Base-by-base conservation (phyloP, 1,140 invertebrate genomes). In the Danaus melanippus region DNA sequence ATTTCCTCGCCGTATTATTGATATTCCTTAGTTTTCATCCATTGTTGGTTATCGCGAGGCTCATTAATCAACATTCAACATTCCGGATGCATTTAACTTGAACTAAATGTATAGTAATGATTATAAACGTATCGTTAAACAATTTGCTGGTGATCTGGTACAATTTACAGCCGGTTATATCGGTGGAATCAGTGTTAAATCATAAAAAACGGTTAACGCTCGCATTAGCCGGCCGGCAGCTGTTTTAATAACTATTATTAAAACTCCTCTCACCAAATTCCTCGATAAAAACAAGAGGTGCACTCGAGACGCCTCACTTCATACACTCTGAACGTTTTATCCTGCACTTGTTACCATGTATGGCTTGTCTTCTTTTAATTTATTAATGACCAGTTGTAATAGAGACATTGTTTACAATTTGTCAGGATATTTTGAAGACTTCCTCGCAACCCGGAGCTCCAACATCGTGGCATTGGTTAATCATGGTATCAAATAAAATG, bases 241-340 rank as follows among this genome's bases (percentile, higher is more conserved):
- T 66, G 65, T 76, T 74, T 32, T 82, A 84, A 84, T 82, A 77
- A 79, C 79, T 80, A 71, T 80, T 76, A 84, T 81, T 82, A 84
- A 69, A 67, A 58, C 66, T 69, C 68, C 67, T 72, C 21, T 32
- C 66, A 76, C 69, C 61, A 71, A 75, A 77, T 77, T 70, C 70
- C 63, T 61, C 62, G 64, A 75, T 72, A 74, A 79, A 75, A 74
- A 72, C 69, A 57, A 56, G 50, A 32, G 41, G 46, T 43, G 43
- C 52, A 42, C 53, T 43, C 40, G 41, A 48, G 46, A 50, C 32
- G 21, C 21, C 21, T 32, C 21, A 8, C 21, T 32, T 32, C 21
- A 32, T 32, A 32, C 21, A 5, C 21, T 32, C 7, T 7, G 21
- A 15, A 15, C 15, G 15, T 15, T 15, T 15, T 15, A 15, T 15